Evolutionary conservation across 2,888 invertebrate species (phyloP).

Genomic region (Pasiphila rectangulata): DNA sequence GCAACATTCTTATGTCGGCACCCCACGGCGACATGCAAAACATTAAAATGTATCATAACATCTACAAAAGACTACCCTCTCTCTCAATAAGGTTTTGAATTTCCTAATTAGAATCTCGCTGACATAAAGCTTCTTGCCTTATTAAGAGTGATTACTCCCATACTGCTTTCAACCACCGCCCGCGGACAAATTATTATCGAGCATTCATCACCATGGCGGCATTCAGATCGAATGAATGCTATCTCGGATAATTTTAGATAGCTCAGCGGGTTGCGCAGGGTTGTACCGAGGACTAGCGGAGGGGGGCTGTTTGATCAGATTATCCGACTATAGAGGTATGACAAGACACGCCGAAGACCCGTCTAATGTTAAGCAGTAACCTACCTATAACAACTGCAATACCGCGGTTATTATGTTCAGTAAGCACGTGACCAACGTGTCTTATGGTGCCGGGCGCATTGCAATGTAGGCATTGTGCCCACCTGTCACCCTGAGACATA

Average conservation of each 20-base stretch:
- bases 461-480: too few relatives aligned
- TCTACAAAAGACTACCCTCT: too few relatives aligned
- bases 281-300: background rate
- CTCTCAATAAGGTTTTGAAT: background rate
- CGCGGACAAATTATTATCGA: slow-evolving; percentile 66
- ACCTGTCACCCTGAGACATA: too few relatives aligned
- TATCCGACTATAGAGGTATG: background rate
- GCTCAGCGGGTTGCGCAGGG: background rate
- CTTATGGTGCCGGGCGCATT: too few relatives aligned
- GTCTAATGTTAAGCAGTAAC: too few relatives aligned
- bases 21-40: background rate
- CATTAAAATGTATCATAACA: too few relatives aligned
- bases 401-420: too few relatives aligned
- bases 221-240: slow-evolving; percentile 66
- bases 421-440: too few relatives aligned
- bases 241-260: slow-evolving; percentile 62
- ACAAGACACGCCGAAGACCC: too few relatives aligned
- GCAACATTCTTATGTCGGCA: too few relatives aligned
- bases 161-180: slow-evolving; percentile 51
- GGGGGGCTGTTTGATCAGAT: background rate
- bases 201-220: slow-evolving; percentile 70
- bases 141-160: slow-evolving; percentile 50
- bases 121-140: slow-evolving; percentile 28
- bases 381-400: too few relatives aligned
- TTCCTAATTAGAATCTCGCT: background rate